A percentile compares a stretch with the other conserved stretches of the same genome.
Evolutionary conservation across 2,797 vertebrate species (phyloP).

Genomic region (Alauda arvensis): DNA sequence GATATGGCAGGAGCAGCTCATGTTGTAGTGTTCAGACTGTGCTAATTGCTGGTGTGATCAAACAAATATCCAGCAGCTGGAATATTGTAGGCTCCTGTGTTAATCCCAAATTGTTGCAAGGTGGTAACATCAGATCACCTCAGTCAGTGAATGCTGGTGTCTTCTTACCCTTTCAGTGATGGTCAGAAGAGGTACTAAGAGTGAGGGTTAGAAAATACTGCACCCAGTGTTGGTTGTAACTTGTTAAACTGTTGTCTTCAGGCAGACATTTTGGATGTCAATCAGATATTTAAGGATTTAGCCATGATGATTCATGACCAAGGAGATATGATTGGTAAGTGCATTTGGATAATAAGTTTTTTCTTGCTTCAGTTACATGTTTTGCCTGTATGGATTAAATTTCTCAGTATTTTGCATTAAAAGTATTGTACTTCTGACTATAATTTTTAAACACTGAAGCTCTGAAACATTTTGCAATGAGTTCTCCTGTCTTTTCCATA

Average conservation of each 20-base stretch:
- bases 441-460: not conserved
- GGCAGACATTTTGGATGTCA: constrained; percentile 96
- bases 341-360: not conserved
- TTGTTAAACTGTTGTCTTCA: constrained; percentile 64
- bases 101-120: not conserved
- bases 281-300: constrained; percentile 97
- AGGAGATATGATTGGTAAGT: constrained; percentile 94
- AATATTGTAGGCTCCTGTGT: not conserved
- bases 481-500: constrained; percentile 56
- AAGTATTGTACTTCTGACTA: not conserved
- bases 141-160: not conserved
- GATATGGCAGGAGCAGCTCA: not conserved
- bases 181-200: not conserved
- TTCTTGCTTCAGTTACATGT: not conserved
- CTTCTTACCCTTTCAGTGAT: not conserved
- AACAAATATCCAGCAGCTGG: not conserved
- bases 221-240: not conserved
- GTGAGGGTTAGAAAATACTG: not conserved
- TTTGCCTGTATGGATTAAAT: not conserved
- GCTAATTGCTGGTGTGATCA: not conserved
- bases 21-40: not conserved
- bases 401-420: not conserved
- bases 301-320: constrained; percentile 98
- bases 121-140: not conserved
- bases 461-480: not conserved